These are phyloP conservation scores for Phortica variegata DNA, from an alignment of 1,140 invertebrate species.

Conservation along the genomic window DNA sequence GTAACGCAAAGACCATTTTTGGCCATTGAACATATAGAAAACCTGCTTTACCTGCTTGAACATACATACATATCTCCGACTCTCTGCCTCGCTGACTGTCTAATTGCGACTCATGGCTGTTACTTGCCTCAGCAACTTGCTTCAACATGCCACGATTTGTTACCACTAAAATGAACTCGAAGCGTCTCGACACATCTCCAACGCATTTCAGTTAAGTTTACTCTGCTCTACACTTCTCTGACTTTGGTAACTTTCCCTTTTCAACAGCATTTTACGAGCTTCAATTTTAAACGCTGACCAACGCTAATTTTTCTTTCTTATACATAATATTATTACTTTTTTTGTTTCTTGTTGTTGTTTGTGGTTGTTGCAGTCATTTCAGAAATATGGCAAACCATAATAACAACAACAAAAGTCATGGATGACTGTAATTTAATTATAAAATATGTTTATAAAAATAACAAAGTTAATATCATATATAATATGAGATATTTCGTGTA, in stretches of 20 bases:
- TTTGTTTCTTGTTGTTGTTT: slow-evolving; percentile 21
- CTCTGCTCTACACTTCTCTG: neutral
- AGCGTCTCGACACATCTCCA: too few species aligned
- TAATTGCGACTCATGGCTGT: slow-evolving; percentile 32
- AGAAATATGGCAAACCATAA: neutral
- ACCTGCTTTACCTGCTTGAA: slow-evolving; percentile 41
- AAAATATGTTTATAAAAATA: slow-evolving; percentile 50
- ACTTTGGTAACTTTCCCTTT: slow-evolving; percentile 47
- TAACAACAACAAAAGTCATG: too few species aligned
- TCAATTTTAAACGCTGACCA: slow-evolving; percentile 13
- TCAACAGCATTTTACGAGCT: slow-evolving; percentile 47
- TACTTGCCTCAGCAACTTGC: neutral
- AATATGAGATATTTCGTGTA: too few species aligned
- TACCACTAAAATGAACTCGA: too few species aligned
- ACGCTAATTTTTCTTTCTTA: neutral
- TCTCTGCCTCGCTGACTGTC: neutral
- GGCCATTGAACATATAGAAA: too few species aligned
- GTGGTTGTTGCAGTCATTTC: slow-evolving; percentile 17
- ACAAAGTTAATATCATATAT: too few species aligned
- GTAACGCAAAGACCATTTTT: slow-evolving; percentile 20
- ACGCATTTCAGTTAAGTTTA: too few species aligned
- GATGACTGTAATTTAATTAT: slow-evolving; percentile 48
- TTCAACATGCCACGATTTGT: too few species aligned
- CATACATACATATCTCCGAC: slow-evolving; percentile 7
- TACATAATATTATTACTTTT: slow-evolving; percentile 18